phyloP scores from a whole-genome alignment of 2,888 invertebrate genomes.

The Trichopria drosophilae region DNA sequence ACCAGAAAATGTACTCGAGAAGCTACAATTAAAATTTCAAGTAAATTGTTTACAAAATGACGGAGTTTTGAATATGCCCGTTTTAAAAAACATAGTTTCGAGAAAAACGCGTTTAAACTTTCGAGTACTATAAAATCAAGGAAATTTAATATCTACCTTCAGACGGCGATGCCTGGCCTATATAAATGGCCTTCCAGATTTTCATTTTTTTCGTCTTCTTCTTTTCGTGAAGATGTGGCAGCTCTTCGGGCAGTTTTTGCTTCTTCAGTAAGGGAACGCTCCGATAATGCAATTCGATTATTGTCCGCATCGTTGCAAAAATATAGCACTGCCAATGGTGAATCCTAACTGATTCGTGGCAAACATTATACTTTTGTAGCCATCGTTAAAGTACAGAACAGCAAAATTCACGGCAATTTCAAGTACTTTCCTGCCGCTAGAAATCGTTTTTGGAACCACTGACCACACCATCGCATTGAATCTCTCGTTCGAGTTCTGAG shows the following conservation, averaged over 20 bases:
- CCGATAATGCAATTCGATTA: background rate
- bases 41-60: too few species aligned
- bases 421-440: background rate
- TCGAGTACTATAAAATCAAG: background rate
- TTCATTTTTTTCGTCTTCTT: conserved; percentile 3
- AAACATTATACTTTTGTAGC: background rate
- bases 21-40: too few species aligned
- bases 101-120: conserved; percentile 18
- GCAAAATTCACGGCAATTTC: background rate
- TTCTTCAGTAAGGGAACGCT: too few species aligned
- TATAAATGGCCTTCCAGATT: conserved; percentile 22
- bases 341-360: background rate
- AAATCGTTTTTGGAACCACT: background rate
- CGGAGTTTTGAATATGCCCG: too few species aligned
- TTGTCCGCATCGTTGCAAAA: background rate
- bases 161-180: conserved; percentile 22
- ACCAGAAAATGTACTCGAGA: too few species aligned
- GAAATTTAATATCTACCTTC: conserved; percentile 9
- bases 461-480: conserved; percentile 1
- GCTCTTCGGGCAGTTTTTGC: conserved; percentile 6
- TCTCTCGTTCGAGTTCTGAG: conserved; percentile 25
- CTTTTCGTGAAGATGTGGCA: conserved; percentile 8
- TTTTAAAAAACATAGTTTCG: too few species aligned
- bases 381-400: background rate
- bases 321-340: too few species aligned